Conservation (phyloP, 2,888 invertebrate species). For the Dexiosoma caninum region DNA sequence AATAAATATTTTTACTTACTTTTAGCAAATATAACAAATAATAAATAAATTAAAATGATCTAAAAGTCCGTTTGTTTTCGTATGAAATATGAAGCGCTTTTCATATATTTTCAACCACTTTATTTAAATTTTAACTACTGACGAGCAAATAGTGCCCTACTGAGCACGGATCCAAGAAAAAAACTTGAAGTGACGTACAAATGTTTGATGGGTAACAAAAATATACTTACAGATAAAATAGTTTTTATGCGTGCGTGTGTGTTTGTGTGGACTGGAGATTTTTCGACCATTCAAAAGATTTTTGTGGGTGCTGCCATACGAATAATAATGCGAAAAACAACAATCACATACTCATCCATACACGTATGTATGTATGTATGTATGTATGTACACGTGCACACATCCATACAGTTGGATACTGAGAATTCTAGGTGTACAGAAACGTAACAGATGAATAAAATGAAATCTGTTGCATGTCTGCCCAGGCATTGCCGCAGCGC, state of each 20-base stretch:
- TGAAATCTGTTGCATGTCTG: conserved; percentile 57
- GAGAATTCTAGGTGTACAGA: no score
- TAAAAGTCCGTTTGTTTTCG: no score
- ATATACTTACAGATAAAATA: neutral
- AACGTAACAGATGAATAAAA: conserved; percentile 21
- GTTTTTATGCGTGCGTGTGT: neutral
- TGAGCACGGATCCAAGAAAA: no score
- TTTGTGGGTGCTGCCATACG: conserved; percentile 25
- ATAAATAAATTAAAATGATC: no score
- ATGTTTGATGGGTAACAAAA: neutral
- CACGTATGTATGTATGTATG: neutral
- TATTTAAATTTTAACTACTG: no score
- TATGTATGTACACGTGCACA: neutral
- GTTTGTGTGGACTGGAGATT: neutral
- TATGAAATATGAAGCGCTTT: no score
- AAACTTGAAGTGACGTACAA: no score
- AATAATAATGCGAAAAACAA: neutral
- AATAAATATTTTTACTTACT: no score
- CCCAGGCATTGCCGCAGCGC: neutral
- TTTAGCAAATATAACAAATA: no score
- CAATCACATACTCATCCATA: neutral
- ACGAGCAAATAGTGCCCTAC: no score
- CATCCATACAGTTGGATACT: no score
- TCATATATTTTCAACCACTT: no score
- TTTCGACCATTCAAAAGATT: neutral